These are phyloP conservation scores for Micropoecilia bifurca DNA, from an alignment of 2,797 vertebrate species.

Conservation along the genomic window DNA sequence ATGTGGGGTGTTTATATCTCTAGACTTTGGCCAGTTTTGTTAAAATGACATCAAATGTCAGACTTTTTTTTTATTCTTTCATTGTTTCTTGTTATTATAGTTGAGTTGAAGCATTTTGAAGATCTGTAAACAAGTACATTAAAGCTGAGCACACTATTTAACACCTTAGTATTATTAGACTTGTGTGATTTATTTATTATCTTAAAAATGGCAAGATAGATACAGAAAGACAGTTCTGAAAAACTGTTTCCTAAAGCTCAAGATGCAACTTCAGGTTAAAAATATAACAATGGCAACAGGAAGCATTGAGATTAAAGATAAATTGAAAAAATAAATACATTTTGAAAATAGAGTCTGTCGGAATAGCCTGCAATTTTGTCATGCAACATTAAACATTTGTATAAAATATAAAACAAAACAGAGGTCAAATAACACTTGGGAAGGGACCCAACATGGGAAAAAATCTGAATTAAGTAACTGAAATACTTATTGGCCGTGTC, in stretches of 20 bases:
- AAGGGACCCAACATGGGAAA: not conserved
- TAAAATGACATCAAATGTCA: not conserved
- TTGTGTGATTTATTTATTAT: not conserved
- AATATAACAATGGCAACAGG: not conserved
- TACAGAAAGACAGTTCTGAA: not conserved
- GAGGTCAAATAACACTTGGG: not conserved
- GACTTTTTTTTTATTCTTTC: not conserved
- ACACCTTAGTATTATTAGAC: not conserved
- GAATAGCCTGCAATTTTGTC: not conserved
- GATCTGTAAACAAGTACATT: not conserved
- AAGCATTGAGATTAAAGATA: not conserved
- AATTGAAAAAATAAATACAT: no score
- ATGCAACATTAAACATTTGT: not conserved
- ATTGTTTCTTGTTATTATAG: not conserved
- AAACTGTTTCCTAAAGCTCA: not conserved
- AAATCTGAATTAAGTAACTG: not conserved
- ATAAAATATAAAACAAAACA: not conserved
- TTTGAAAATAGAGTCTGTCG: not conserved
- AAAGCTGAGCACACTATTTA: not conserved
- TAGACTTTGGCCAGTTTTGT: not conserved
- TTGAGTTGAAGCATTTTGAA: not conserved
- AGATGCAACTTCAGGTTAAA: not conserved
- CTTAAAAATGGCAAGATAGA: not conserved
- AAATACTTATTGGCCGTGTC: not conserved
- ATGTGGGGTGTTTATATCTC: not conserved